phyloP scores from a whole-genome alignment of 2,888 invertebrate species.

The Hypomecis punctinalis region DNA sequence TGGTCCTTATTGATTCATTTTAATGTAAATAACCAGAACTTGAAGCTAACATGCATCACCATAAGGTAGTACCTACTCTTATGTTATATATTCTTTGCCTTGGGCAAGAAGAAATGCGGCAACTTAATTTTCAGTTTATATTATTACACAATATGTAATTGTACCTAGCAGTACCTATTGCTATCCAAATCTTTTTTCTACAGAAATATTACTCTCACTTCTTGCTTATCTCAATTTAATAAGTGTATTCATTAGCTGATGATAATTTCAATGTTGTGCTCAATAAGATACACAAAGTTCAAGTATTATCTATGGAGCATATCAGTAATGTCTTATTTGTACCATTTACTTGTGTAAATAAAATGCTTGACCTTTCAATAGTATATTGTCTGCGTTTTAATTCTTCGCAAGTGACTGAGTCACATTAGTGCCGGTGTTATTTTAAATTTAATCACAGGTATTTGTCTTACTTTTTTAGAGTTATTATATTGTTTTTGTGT shows the following conservation, averaged over 20 bases:
- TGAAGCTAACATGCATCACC: too few species aligned
- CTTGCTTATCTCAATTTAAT: slow-evolving; percentile 13
- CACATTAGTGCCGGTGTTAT: slow-evolving; percentile 1
- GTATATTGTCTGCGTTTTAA: slow-evolving; percentile 20
- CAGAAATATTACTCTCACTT: not conserved
- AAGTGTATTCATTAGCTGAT: slow-evolving; percentile 5
- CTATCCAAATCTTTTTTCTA: too few species aligned
- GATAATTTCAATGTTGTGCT: slow-evolving; percentile 26
- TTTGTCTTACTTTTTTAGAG: not conserved
- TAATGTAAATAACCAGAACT: too few species aligned
- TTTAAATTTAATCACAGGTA: not conserved
- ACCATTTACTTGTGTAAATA: slow-evolving; percentile 25
- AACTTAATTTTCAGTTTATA: too few species aligned
- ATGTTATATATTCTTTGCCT: too few species aligned
- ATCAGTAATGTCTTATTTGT: slow-evolving; percentile 37
- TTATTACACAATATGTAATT: too few species aligned
- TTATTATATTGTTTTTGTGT: too few species aligned
- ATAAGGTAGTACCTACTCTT: too few species aligned
- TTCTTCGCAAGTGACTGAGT: slow-evolving; percentile 10
- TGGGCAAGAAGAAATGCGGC: too few species aligned
- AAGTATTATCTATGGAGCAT: slow-evolving; percentile 35
- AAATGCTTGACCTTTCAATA: slow-evolving; percentile 19
- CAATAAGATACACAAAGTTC: slow-evolving; percentile 36
- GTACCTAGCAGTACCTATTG: too few species aligned
- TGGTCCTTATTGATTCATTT: too few species aligned